Evolutionary conservation across 2,113 vertebrate genomes (phyloP), one percentile per base, ranked within the genome.

Genomic region (Gymnarchus niloticus): DNA sequence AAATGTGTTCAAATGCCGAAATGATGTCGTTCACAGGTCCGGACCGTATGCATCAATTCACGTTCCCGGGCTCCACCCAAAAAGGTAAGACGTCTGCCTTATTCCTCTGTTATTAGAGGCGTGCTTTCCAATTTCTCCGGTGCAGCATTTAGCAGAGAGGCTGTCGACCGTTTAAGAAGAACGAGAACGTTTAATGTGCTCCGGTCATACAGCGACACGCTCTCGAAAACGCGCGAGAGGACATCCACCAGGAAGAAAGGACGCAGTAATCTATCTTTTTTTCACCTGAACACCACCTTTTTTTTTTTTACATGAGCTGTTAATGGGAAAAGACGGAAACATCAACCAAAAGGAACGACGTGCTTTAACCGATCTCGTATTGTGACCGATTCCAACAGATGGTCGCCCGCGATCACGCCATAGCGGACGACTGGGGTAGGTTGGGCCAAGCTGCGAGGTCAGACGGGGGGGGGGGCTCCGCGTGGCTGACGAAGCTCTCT

Each of bases 391-490:
- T 61, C n/a, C 80, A 83, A 69, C 59, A 73, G 84, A 83, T 86
- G 85, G 77, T 54, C 81, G 5, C 41, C 81, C n/a, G 41, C 51
- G 33, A 23, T 23, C 33, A n/a, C 44, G 69, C 49, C 77, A 81
- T 81, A 10, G 77, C 9, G 21, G 48, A 81, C 44, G n/a, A 44
- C 77, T 44, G 46, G 44, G n/a, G 77, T 81, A 23, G n/a, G n/a
- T 1, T 46, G 65, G 65, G 33, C 46, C 17, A 73, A 56, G 56
- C 56, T 83, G 81, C 44, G 48, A 56, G 81, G 65, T 82, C 57
- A 23, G 56, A 86, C 82, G 57, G 84, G 57, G 59, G 57, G 84
- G 57, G 59, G 65, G 76, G 33, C 73, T 61, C n/a, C 61, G 83
- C 28, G 33, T 65, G 65, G 51, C 52, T 78, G n/a, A 73, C 82